Percentiles rank a stretch among this genome's conserved stretches.
phyloP scores from a whole-genome alignment of 1,140 invertebrate genomes.

The Listronotus bonariensis region DNA sequence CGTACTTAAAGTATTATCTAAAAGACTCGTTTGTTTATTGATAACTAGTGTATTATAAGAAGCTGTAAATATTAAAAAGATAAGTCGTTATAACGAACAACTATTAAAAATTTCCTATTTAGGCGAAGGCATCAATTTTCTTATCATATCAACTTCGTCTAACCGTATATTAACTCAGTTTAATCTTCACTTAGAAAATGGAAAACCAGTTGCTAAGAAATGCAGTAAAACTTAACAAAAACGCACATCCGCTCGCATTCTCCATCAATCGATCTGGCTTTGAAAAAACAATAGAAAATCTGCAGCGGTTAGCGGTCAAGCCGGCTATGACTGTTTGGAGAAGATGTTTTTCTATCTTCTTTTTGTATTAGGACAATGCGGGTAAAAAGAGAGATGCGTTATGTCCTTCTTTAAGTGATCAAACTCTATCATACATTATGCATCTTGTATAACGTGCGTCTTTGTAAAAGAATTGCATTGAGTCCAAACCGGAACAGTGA shows the following conservation, averaged over 20 bases:
- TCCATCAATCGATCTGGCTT: conserved; percentile 13
- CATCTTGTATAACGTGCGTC: conserved; percentile 42
- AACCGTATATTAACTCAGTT: conserved; percentile 15
- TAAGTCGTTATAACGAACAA: not conserved
- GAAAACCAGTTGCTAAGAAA: conserved; percentile 10
- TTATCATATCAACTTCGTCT: conserved; percentile 10
- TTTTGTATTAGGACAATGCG: not conserved
- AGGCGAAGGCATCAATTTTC: conserved; percentile 13
- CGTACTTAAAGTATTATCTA: too few relatives aligned
- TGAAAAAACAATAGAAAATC: conserved; percentile 23
- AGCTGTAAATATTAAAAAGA: too few relatives aligned
- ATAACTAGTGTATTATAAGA: too few relatives aligned
- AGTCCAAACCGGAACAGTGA: conserved; percentile 50
- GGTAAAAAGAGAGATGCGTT: not conserved
- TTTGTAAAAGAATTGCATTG: conserved; percentile 46
- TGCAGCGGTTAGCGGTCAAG: conserved; percentile 9
- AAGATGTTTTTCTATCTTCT: not conserved
- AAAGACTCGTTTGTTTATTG: too few relatives aligned
- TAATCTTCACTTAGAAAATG: conserved; percentile 12
- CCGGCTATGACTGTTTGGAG: not conserved
- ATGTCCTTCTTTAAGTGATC: conserved; percentile 5
- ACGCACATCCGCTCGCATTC: conserved; percentile 40
- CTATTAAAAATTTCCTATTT: conserved; percentile 10
- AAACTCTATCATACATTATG: conserved; percentile 44
- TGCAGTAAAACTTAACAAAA: conserved; percentile 28